A percentile compares a stretch with the other conserved stretches of the same genome.
Evolutionary conservation across 2,888 invertebrate species (phyloP).

Genomic region (Rhamphomyia laevipes): DNA sequence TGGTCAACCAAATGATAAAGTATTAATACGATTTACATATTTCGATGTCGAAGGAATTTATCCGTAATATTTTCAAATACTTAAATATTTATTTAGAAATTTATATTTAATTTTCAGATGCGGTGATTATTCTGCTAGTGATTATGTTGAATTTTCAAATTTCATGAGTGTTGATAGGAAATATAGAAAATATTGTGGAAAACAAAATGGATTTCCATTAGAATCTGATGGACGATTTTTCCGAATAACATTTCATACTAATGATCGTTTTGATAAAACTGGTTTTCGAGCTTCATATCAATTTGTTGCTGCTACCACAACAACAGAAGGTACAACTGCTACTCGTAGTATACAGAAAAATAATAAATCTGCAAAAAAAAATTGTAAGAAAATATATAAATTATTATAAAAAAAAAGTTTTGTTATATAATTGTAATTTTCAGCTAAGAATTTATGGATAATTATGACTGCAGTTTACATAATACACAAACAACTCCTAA

Average conservation of each 20-base stretch:
- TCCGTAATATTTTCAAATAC: constrained; percentile 51
- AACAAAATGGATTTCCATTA: constrained; percentile 53
- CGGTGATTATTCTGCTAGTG: constrained; percentile 80
- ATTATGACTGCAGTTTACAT: too few species aligned
- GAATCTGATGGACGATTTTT: constrained; percentile 88
- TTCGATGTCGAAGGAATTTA: constrained; percentile 91
- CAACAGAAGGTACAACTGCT: constrained; percentile 25
- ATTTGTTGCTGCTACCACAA: constrained; percentile 54
- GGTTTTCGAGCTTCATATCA: constrained; percentile 90
- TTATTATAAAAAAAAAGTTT: too few species aligned
- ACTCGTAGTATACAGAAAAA: not conserved
- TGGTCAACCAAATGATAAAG: constrained; percentile 63
- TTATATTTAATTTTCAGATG: constrained; percentile 52
- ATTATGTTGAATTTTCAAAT: constrained; percentile 94
- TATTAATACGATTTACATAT: constrained; percentile 75
- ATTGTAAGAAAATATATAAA: too few species aligned
- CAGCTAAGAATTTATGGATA: too few species aligned
- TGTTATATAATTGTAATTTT: too few species aligned
- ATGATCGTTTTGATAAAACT: constrained; percentile 84
- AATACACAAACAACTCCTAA: too few species aligned
- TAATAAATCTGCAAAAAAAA: too few species aligned
- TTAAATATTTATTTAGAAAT: not conserved
- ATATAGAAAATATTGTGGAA: constrained; percentile 78
- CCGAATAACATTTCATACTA: constrained; percentile 87
- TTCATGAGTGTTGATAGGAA: constrained; percentile 82